A percentile compares a stretch with the other conserved stretches of the same genome.
These are phyloP conservation scores for Callitettix versicolor DNA, from an alignment of 1,140 invertebrate species.

Conservation along the genomic window DNA sequence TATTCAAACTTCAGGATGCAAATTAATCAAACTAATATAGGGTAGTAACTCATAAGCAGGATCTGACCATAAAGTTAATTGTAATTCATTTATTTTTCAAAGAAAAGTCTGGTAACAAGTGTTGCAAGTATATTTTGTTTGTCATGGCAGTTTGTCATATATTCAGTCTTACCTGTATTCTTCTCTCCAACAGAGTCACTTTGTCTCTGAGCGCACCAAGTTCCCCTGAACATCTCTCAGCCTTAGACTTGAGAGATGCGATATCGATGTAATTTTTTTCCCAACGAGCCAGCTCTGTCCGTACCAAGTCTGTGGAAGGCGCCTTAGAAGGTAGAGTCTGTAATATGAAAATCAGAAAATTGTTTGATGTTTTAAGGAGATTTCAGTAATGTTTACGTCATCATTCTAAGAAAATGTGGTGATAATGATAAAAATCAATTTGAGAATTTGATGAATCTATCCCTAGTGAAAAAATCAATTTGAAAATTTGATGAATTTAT, in stretches of 20 bases:
- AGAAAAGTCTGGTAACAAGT: no score
- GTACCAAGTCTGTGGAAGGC: slow-evolving; percentile 42
- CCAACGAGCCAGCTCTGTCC: slow-evolving; percentile 56
- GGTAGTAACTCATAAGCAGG: no score
- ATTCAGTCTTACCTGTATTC: slow-evolving; percentile 57
- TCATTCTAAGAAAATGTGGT: not conserved
- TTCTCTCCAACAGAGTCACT: slow-evolving; percentile 52
- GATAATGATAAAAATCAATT: not conserved
- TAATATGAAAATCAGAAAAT: slow-evolving; percentile 14
- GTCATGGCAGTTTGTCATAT: no score
- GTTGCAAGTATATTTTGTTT: no score
- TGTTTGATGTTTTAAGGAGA: not conserved
- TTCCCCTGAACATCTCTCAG: slow-evolving; percentile 44
- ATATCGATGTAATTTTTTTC: slow-evolving; percentile 61
- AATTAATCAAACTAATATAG: no score
- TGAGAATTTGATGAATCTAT: not conserved
- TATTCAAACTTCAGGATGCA: no score
- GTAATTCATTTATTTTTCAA: no score
- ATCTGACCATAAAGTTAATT: no score
- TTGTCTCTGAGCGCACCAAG: slow-evolving; percentile 47
- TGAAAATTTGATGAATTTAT: no score
- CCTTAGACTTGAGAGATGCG: slow-evolving; percentile 43
- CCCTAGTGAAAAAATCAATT: no score
- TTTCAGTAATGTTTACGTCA: not conserved
- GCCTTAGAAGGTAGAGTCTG: slow-evolving; percentile 43